phyloP scores from a whole-genome alignment of 2,888 invertebrate genomes.

The Sesamia inferens region DNA sequence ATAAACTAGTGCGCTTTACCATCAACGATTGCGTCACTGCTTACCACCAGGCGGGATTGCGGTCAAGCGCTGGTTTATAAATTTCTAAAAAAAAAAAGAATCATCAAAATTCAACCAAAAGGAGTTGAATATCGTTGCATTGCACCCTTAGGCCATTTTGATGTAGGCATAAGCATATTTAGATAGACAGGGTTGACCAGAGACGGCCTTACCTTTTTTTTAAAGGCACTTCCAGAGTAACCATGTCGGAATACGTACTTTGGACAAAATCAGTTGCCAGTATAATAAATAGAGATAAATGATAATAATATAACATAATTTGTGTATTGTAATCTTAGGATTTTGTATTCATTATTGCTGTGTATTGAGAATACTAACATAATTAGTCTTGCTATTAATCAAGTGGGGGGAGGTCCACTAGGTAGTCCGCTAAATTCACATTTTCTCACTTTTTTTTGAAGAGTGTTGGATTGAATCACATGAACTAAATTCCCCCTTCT shows the following conservation, averaged over 20 bases:
- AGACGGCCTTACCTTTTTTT: constrained; percentile 62
- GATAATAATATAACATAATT: constrained; percentile 42
- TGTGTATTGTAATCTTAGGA: constrained; percentile 37
- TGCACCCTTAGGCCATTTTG: constrained; percentile 15
- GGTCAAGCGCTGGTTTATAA: too few relatives aligned
- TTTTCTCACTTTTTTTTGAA: not conserved
- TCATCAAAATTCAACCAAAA: not conserved
- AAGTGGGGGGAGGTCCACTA: not conserved
- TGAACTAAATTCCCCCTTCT: too few relatives aligned
- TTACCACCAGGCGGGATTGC: too few relatives aligned
- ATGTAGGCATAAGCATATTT: constrained; percentile 42
- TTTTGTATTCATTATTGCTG: constrained; percentile 47
- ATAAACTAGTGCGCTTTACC: too few relatives aligned
- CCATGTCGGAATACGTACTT: constrained; percentile 29
- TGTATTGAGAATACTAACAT: constrained; percentile 27
- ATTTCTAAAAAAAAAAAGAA: too few relatives aligned
- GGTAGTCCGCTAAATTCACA: not conserved
- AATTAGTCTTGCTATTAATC: constrained; percentile 12
- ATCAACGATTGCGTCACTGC: too few relatives aligned
- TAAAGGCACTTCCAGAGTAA: constrained; percentile 50
- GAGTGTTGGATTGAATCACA: too few relatives aligned
- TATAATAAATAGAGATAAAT: constrained; percentile 30
- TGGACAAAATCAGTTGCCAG: constrained; percentile 19
- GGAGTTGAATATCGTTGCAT: constrained; percentile 35
- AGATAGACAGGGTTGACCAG: constrained; percentile 63